Conservation (phyloP, 1,140 invertebrate genomes). For the Scaptomyza pallida region DNA sequence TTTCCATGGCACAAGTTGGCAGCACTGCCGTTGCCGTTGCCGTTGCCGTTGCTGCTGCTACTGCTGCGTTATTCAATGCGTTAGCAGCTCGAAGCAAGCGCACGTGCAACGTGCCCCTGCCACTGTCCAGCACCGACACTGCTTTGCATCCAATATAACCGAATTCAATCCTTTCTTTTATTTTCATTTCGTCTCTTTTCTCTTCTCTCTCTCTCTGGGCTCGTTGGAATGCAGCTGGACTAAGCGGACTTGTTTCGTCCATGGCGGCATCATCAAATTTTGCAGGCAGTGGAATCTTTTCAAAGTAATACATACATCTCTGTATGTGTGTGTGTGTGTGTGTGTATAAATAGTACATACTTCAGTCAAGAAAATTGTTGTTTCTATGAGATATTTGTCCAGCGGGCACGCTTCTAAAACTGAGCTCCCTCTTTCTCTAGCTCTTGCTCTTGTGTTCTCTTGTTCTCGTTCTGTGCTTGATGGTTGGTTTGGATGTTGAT, state of each 20-base stretch:
- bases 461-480: too few relatives aligned
- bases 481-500: background rate
- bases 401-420: slow-evolving; percentile 11
- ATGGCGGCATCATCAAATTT: slow-evolving; percentile 22
- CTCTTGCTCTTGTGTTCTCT: too few relatives aligned
- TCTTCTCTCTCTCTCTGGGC: background rate
- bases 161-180: slow-evolving; percentile 25
- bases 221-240: slow-evolving; percentile 5
- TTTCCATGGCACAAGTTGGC: slow-evolving; percentile 19
- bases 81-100: slow-evolving; percentile 20
- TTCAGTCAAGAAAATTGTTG: background rate
- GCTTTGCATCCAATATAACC: background rate
- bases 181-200: background rate
- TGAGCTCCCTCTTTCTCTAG: background rate
- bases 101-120: slow-evolving; percentile 16
- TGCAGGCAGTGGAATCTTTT: slow-evolving; percentile 5
- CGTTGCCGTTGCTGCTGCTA: too few relatives aligned
- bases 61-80: slow-evolving; percentile 32
- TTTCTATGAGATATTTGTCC: slow-evolving; percentile 7
- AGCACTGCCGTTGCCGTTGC: slow-evolving; percentile 9
- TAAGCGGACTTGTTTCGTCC: background rate
- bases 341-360: background rate
- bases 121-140: background rate
- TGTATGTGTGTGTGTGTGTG: too few relatives aligned
- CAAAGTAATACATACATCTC: background rate